Evolutionary conservation across 2,888 invertebrate genomes (phyloP).

Genomic region (Drosophila suboccidentalis): DNA sequence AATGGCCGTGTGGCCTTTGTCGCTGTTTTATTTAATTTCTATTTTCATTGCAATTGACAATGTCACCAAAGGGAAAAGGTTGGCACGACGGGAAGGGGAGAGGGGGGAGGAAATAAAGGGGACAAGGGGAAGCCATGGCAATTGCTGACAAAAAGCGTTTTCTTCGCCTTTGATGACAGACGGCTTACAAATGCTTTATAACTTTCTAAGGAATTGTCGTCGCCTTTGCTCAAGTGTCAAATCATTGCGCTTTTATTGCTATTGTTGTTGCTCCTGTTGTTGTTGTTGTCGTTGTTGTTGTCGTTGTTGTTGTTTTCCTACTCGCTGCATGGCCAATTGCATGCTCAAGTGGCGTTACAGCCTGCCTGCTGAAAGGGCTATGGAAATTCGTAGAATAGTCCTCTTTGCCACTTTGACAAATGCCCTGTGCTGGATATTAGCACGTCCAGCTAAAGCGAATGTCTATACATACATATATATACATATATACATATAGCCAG

Average conservation of each 20-base stretch:
- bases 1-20: constrained; percentile 37
- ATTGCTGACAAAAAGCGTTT: constrained; percentile 11
- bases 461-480: no score
- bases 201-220: constrained; percentile 43
- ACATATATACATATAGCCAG: neutral
- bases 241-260: constrained; percentile 58
- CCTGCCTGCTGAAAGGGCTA: constrained; percentile 40
- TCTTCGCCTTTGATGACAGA: constrained; percentile 48
- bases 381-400: constrained; percentile 35
- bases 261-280: constrained; percentile 24
- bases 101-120: neutral
- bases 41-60: constrained; percentile 68
- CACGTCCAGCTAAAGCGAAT: constrained; percentile 34
- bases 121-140: constrained; percentile 13
- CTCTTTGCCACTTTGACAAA: constrained; percentile 26
- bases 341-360: constrained; percentile 61
- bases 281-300: constrained; percentile 12
- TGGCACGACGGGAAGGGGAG: neutral
- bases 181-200: constrained; percentile 57
- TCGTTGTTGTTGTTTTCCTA: constrained; percentile 25
- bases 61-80: neutral
- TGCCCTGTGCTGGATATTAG: constrained; percentile 44
- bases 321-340: constrained; percentile 77
- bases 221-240: constrained; percentile 67
- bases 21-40: constrained; percentile 71